phyloP scores from a whole-genome alignment of 2,888 invertebrate species.

The Acrocyrtus sp. region DNA sequence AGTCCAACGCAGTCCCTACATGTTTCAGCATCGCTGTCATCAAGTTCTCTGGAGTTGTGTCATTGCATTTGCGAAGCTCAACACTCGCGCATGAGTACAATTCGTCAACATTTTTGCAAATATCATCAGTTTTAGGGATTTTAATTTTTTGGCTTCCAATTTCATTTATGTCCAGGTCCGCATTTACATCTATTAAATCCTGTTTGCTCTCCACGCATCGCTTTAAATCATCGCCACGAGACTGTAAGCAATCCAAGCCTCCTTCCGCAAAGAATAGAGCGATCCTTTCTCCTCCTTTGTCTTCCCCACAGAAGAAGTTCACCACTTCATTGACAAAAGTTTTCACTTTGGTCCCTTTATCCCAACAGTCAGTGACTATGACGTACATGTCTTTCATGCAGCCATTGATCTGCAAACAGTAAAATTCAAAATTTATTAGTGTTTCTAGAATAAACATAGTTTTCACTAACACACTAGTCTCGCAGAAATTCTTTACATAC shows the following conservation, averaged over 20 bases:
- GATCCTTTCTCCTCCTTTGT: constrained; percentile 60
- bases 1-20: constrained; percentile 56
- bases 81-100: constrained; percentile 50
- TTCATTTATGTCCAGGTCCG: constrained; percentile 13
- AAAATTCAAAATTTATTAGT: not conserved
- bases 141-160: constrained; percentile 7
- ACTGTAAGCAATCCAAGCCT: constrained; percentile 60
- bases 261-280: constrained; percentile 59
- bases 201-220: constrained; percentile 53
- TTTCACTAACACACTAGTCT: not conserved
- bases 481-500: constrained; percentile 13
- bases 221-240: constrained; percentile 57
- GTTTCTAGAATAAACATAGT: not conserved
- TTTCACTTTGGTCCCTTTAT: constrained; percentile 57
- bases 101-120: constrained; percentile 48
- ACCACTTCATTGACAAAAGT: constrained; percentile 57
- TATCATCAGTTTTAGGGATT: constrained; percentile 26
- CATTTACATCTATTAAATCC: constrained; percentile 19
- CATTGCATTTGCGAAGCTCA: constrained; percentile 55
- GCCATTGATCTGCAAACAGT: constrained; percentile 44
- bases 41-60: constrained; percentile 61
- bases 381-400: constrained; percentile 52
- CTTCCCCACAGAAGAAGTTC: constrained; percentile 60
- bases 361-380: constrained; percentile 61
- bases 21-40: constrained; percentile 58